A percentile compares a stretch with the other conserved stretches of the same genome.
These are phyloP conservation scores for Epizoanthus stellaris DNA, from an alignment of 92 coral and sea anemone genomes.

Conservation along the genomic window DNA sequence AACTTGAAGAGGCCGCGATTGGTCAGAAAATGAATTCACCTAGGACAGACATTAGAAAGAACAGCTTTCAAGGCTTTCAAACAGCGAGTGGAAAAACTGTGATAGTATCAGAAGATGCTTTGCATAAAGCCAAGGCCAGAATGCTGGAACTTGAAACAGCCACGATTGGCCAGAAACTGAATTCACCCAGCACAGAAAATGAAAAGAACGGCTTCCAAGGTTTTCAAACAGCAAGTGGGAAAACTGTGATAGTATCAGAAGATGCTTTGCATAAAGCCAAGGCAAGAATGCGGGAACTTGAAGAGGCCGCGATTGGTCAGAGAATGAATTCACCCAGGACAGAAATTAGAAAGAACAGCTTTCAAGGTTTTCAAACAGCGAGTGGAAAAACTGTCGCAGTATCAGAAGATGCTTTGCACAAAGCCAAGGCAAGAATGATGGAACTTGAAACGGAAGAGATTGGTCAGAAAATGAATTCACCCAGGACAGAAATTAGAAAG, in stretches of 20 bases:
- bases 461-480: not conserved
- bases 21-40: no score
- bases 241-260: constrained; percentile 54
- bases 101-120: no score
- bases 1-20: not conserved
- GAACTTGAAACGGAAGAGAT: not conserved
- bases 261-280: constrained; percentile 51
- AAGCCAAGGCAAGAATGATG: constrained; percentile 18
- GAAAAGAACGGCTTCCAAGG: constrained; percentile 6
- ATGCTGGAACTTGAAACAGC: no score
- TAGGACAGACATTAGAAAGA: not conserved
- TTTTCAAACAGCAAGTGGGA: constrained; percentile 68
- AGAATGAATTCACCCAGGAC: not conserved
- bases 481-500: not conserved
- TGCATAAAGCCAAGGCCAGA: no score
- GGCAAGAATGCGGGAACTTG: constrained; percentile 8
- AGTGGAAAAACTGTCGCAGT: constrained; percentile 16
- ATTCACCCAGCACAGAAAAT: no score
- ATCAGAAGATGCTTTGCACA: not conserved
- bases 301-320: not conserved
- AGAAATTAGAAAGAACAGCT: not conserved
- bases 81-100: no score
- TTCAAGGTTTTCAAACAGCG: constrained; percentile 1
- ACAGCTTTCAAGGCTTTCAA: not conserved
- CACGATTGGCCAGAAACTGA: no score